Base-by-base conservation (phyloP, 2,113 vertebrate genomes). In the Oreochromis niloticus region DNA sequence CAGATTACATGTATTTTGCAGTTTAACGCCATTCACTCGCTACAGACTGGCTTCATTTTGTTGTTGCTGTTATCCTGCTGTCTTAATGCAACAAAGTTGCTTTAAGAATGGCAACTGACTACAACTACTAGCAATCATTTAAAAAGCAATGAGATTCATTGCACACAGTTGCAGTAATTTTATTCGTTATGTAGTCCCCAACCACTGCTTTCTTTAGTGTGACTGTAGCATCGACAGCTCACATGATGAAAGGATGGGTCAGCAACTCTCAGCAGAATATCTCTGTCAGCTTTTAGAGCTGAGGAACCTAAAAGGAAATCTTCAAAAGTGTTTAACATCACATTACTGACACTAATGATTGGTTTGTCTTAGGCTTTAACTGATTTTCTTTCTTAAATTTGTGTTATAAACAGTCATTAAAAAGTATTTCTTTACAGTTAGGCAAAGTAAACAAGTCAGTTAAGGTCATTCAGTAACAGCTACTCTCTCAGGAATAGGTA, bases 1-100 rank as follows among this genome's bases (percentile, higher is more conserved):
- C 39, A 73, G 22, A 73, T 6, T 43, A 3, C 66, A 46, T 46
- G 24, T 46, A 46, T 27, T 46, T 73, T 43, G 7, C 66, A 73
- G 22, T 43, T 73, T 16, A 43, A 71, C 0, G 0, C 0, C n/a
- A 43, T 43, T 43, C 22, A 27, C 39, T 46, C 1, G 0, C 4
- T 14, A 22, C 16, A 19, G 27, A 34, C 30, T 61, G 57, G 8
- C 14, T 63, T 32, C 1, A 7, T 1, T 24, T 16, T 43, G 1
- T 43, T 71, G 39, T 46, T 43, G 39, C 39, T 43, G 34, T 39
- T 68, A 41, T 2, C 17, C 61, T 1, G 19, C 34, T 13, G 34
- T 68, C 34, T 43, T 9, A 43, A 43, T n/a, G n/a, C 66, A 73
- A 24, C 39, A 46, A 73, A 73, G 39, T 9, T 24, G 39, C n/a